These are phyloP conservation scores for Melitaea cinxia DNA, from an alignment of 1,140 invertebrate genomes.

Conservation along the genomic window DNA sequence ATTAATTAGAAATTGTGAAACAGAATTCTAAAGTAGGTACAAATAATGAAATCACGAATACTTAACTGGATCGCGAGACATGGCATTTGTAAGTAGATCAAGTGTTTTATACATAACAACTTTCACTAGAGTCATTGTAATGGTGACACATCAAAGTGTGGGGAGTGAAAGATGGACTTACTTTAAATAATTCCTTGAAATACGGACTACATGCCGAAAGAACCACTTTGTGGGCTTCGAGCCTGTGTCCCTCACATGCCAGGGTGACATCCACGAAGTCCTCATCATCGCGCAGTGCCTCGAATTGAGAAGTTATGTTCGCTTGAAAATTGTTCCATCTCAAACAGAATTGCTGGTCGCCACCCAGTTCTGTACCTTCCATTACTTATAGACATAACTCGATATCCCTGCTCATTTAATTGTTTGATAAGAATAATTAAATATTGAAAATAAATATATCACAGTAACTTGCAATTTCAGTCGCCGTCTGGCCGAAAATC, in stretches of 20 bases:
- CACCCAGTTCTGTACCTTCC: conserved; percentile 83
- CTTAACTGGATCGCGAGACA: conserved; percentile 81
- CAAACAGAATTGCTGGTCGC: conserved; percentile 93
- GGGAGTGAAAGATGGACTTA: conserved; percentile 82
- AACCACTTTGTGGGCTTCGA: conserved; percentile 91
- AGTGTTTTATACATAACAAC: conserved; percentile 82
- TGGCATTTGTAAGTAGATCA: conserved; percentile 82
- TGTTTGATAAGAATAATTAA: conserved; percentile 81
- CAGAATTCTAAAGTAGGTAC: conserved; percentile 78
- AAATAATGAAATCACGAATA: conserved; percentile 82
- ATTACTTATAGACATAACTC: conserved; percentile 83
- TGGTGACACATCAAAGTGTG: conserved; percentile 81
- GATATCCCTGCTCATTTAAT: conserved; percentile 82
- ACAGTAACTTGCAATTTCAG: conserved; percentile 82
- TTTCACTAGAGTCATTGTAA: conserved; percentile 82
- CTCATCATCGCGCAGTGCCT: conserved; percentile 89
- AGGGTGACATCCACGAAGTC: conserved; percentile 92
- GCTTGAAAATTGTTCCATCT: conserved; percentile 96
- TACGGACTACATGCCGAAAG: conserved; percentile 90
- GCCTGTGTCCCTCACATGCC: conserved; percentile 88
- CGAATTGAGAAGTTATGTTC: conserved; percentile 92
- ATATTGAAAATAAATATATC: conserved; percentile 82
- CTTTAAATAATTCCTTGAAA: conserved; percentile 92
- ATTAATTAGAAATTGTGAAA: conserved; percentile 80
- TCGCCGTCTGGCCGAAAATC: conserved; percentile 82